These are phyloP conservation scores for Melieria crassipennis DNA, from an alignment of 2,888 invertebrate species.

Conservation along the genomic window DNA sequence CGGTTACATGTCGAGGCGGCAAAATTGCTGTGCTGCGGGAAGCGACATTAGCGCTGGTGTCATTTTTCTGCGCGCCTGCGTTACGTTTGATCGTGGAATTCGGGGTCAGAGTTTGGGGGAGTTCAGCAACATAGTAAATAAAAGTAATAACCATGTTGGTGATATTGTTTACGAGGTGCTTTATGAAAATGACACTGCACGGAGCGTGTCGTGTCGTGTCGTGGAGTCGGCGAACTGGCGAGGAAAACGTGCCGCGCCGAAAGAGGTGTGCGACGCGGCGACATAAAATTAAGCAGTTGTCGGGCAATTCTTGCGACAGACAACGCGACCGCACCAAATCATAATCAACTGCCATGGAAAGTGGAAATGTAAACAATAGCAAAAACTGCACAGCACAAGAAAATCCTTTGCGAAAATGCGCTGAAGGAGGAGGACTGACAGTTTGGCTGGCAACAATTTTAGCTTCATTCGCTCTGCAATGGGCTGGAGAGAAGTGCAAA, in stretches of 20 bases:
- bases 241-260: not conserved
- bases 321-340: not conserved
- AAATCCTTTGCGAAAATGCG: too few species aligned
- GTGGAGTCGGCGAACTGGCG: not conserved
- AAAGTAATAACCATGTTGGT: constrained; percentile 46
- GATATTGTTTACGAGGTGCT: constrained; percentile 59
- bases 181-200: constrained; percentile 48
- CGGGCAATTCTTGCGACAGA: not conserved
- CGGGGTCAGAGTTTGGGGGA: too few species aligned
- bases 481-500: too few species aligned
- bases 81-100: too few species aligned
- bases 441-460: too few species aligned
- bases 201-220: not conserved
- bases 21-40: not conserved
- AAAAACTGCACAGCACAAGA: too few species aligned
- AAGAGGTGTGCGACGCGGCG: not conserved
- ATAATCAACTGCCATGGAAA: not conserved
- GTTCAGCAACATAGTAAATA: constrained; percentile 5
- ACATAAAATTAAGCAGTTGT: not conserved
- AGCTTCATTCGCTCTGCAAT: too few species aligned
- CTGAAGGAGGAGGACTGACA: too few species aligned
- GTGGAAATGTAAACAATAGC: too few species aligned
- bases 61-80: not conserved
- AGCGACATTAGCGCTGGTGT: not conserved
- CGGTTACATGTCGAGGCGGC: too few species aligned